Evolutionary conservation across 2,113 vertebrate genomes (phyloP).

Genomic region (Orycteropus afer): DNA sequence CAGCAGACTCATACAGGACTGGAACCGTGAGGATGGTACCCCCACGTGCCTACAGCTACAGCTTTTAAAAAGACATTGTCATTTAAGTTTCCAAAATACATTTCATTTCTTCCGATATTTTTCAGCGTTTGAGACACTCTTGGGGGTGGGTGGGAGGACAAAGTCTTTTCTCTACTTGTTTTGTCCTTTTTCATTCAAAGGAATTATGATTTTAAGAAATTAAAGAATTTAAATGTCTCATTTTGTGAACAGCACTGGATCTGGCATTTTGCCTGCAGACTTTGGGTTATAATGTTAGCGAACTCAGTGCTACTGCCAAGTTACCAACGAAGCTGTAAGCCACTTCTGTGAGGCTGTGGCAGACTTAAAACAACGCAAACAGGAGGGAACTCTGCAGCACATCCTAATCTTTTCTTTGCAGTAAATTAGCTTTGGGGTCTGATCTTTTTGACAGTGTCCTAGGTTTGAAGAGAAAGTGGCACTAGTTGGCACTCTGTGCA

Average conservation of each 20-base stretch:
- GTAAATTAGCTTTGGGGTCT: slow-evolving; percentile 77
- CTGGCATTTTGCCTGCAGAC: slow-evolving; percentile 41
- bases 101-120: neutral
- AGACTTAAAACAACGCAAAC: slow-evolving; percentile 1
- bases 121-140: neutral
- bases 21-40: neutral
- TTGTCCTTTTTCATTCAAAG: neutral
- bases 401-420: slow-evolving; percentile 63
- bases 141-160: neutral
- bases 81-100: neutral
- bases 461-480: slow-evolving; percentile 15
- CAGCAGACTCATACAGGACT: neutral
- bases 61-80: slow-evolving; percentile 70
- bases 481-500: neutral
- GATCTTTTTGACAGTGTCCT: slow-evolving; percentile 72
- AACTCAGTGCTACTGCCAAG: neutral
- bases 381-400: slow-evolving; percentile 61
- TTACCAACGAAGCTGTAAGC: neutral
- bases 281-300: neutral
- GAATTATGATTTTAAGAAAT: neutral
- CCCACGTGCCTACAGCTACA: neutral
- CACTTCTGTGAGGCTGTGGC: slow-evolving; percentile 25
- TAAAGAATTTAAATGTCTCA: neutral
- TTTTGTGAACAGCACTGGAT: neutral
- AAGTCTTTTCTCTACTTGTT: neutral